phyloP scores from a whole-genome alignment of 2,113 vertebrate species.

The Puffinus mauretanicus region DNA sequence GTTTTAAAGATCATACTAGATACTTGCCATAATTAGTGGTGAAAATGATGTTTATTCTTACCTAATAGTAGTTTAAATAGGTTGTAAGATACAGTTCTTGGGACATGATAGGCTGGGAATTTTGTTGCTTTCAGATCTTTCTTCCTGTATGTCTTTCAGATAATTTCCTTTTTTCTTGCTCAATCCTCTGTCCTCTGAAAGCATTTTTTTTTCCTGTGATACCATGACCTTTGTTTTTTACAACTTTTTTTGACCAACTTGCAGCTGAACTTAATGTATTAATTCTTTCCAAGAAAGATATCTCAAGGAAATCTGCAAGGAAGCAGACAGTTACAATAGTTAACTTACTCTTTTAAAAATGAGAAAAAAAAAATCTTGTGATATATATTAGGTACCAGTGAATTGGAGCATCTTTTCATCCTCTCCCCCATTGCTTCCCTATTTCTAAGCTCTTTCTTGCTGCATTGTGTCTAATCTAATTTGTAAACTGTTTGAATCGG shows the following conservation, averaged over 20 bases:
- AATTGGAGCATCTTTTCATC: neutral
- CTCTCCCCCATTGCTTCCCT: neutral
- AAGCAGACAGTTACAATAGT: neutral
- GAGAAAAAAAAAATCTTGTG: neutral
- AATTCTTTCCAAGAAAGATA: neutral
- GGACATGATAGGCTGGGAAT: neutral
- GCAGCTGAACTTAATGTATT: neutral
- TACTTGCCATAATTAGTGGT: neutral
- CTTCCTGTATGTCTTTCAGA: neutral
- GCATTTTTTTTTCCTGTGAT: neutral
- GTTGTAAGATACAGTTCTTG: neutral
- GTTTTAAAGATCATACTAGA: neutral
- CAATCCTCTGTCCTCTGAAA: neutral
- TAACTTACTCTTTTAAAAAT: neutral
- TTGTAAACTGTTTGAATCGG: neutral
- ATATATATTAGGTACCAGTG: neutral
- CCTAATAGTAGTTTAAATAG: neutral
- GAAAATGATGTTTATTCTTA: neutral
- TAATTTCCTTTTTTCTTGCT: neutral
- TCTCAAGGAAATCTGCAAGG: neutral
- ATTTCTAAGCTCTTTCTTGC: neutral
- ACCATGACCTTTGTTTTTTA: neutral
- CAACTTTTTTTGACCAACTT: neutral
- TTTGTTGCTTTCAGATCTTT: neutral
- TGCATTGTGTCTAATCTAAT: neutral